Base-by-base conservation (phyloP, 2,888 invertebrate species). In the Sphecodes monilicornis region DNA sequence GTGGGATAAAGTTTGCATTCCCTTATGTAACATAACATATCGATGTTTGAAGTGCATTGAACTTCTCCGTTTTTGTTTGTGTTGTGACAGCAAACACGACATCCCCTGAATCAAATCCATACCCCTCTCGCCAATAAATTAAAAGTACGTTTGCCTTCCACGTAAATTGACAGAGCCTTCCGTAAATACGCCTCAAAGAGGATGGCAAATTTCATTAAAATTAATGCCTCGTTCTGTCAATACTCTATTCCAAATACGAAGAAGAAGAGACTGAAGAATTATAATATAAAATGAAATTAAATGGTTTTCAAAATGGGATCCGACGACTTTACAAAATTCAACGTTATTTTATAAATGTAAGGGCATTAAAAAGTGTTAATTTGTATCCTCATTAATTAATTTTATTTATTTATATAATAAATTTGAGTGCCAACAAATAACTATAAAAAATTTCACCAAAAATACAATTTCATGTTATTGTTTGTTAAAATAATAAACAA, bases 31-130 rank as follows among this genome's bases (percentile, higher is more conserved):
- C 66, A 66, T 36, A 43, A 66, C 22, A 32, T 72, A 54, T 72
- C 54, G 32, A 54, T 68, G 54, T 81, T 79, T 54, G 71, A 72
- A 81, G 43, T 72, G 54, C 54, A 78, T 78, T 72, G n/a, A 78
- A 81, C 79, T 78, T 32, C 29, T 41, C 16, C 50, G 32, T 66
- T 81, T 26, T 66, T 29, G 43, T 68, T 79, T 72, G 54, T 26
- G 43, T 72, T 79, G 79, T n/a, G 16, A 32, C 16, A 16, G 72
- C 22, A 72, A 72, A 46, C 60, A 66, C 26, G 29, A 10, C 18
- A 72, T 36, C 43, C 54, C 71, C 26, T 66, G 79, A 72, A 68
- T 72, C 41, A 81, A 81, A 32, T 70, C 46, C 29, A 54, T 43
- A 6, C 72, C 71, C 71, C 29, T 10, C 29, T 72, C 18, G 41